A percentile compares a stretch with the other conserved stretches of the same genome.
phyloP scores from a whole-genome alignment of 2,113 vertebrate species.

The Odobenus rosmarus region DNA sequence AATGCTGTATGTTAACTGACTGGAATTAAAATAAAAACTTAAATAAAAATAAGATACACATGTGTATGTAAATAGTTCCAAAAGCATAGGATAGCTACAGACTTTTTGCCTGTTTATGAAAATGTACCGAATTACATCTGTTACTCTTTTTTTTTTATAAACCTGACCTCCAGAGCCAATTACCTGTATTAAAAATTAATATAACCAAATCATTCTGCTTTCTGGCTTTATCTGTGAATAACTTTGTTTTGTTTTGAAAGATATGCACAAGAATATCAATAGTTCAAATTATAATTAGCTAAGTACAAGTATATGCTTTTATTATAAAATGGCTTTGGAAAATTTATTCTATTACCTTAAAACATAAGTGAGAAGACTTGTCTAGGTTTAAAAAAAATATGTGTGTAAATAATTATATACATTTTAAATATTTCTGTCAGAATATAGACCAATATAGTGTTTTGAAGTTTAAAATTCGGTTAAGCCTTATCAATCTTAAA shows the following conservation, averaged over 20 bases:
- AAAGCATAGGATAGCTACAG: neutral
- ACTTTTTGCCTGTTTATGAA: neutral
- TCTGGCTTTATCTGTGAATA: neutral
- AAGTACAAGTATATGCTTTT: neutral
- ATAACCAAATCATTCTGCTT: neutral
- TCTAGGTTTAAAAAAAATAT: neutral
- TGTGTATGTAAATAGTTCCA: neutral
- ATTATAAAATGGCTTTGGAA: neutral
- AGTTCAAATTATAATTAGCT: neutral
- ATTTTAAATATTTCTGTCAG: constrained; percentile 15
- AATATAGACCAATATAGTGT: neutral
- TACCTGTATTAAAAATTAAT: neutral
- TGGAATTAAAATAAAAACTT: neutral
- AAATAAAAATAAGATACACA: neutral
- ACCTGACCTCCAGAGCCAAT: neutral
- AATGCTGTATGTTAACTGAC: neutral
- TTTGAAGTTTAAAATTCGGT: constrained; percentile 25
- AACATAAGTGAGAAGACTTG: neutral
- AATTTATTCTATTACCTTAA: neutral
- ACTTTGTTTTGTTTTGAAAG: neutral
- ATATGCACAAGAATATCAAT: neutral
- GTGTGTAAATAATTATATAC: neutral
- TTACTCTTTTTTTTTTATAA: neutral
- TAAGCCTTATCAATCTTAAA: constrained; percentile 8
- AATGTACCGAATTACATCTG: neutral